Conservation (phyloP, 2,888 invertebrate species). For the Formica aserva region DNA sequence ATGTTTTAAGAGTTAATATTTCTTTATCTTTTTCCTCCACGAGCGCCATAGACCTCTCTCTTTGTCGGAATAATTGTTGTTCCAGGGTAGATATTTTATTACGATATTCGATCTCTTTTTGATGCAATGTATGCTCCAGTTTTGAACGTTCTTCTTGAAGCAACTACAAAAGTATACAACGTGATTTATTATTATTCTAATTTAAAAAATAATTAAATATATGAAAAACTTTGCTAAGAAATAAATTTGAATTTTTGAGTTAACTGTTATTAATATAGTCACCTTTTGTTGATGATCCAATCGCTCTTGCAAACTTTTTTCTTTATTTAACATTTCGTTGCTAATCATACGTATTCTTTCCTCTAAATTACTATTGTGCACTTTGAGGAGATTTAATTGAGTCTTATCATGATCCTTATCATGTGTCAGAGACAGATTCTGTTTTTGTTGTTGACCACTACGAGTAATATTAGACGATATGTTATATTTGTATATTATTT, state of each 20-base stretch:
- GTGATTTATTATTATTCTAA: constrained; percentile 20
- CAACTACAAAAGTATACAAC: constrained; percentile 66
- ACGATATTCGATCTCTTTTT: constrained; percentile 87
- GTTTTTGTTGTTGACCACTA: constrained; percentile 60
- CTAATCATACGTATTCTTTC: constrained; percentile 89
- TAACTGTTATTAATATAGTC: constrained; percentile 24
- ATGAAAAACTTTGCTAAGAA: neutral
- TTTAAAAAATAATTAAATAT: constrained; percentile 7
- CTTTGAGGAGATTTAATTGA: constrained; percentile 86
- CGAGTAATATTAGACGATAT: constrained; percentile 58
- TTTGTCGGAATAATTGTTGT: constrained; percentile 91
- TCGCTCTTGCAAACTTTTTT: constrained; percentile 88
- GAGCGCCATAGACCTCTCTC: constrained; percentile 92
- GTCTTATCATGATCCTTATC: constrained; percentile 78
- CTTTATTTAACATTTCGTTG: constrained; percentile 89
- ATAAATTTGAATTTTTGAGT: neutral
- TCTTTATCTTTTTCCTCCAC: constrained; percentile 93
- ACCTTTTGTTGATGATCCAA: constrained; percentile 88
- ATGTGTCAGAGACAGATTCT: constrained; percentile 58
- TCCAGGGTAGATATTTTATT: constrained; percentile 88
- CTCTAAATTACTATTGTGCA: constrained; percentile 89
- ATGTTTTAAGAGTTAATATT: constrained; percentile 88
- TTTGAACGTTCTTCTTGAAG: constrained; percentile 81
- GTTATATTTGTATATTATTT: constrained; percentile 72
- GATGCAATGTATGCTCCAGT: constrained; percentile 77